Evolutionary conservation across 2,113 vertebrate species (phyloP), one percentile per base, ranked within the genome.

Genomic region (Vicugna pacos): DNA sequence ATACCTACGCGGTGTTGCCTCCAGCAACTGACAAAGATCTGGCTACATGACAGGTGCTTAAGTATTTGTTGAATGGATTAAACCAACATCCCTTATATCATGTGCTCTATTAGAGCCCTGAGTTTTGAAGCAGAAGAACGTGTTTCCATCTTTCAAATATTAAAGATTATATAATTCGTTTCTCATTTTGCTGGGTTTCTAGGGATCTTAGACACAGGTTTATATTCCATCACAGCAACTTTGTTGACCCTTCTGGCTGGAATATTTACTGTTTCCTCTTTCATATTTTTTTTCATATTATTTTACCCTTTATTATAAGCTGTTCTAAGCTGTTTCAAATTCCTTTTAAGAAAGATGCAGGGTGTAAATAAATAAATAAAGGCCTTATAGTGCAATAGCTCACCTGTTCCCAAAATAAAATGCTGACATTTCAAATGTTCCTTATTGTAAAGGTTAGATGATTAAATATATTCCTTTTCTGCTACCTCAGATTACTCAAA

Each of bases 401-500:
- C 89, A 94, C 89, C 94, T 98, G 87, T 90, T 98, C 70, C 91
- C 84, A 65, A 98, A 97, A 98, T 96, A 97, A 98, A 97, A 97
- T 97, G 96, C 96, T 98, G 97, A 96, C 97, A 97, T 98, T 98
- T 98, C 76, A 97, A 92, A 94, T 95, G 92, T 81, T 88, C 70
- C 91, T 92, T 84, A 56, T 81, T 97, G 92, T 94, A 98, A 97
- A 97, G 97, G 96, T 97, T 97, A 98, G 73, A 35, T 96, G 97
- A 94, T 97, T 97, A 98, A 97, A 97, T 95, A 89, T 86, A 97
- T 96, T 97, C 92, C 94, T 97, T 77, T 92, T 93, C 93, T 93
- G 95, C 91, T 92, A 82, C 69, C 86, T 87, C 73, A 98, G 96
- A 97, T 97, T 97, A 97, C 50, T 65, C 94, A 97, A 97, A 97